phyloP scores from a whole-genome alignment of 2,888 invertebrate species.

The Agelastica alni region DNA sequence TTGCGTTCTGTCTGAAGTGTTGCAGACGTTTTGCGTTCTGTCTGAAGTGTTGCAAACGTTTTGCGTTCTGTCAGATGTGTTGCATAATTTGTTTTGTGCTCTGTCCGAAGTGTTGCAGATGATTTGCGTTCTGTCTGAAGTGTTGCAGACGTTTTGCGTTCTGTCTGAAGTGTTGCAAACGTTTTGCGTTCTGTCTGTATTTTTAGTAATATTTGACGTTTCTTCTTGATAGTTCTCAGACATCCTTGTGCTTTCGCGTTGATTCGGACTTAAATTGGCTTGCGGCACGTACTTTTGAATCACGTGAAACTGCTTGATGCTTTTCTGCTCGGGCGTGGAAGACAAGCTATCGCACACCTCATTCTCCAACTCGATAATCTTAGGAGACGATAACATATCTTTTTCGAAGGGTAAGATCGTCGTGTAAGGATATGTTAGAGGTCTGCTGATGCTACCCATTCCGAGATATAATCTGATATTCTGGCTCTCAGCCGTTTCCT shows the following conservation, averaged over 20 bases:
- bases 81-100: conserved; percentile 15
- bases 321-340: conserved; percentile 42
- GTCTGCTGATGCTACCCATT: conserved; percentile 62
- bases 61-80: background rate
- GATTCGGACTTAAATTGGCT: conserved; percentile 19
- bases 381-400: conserved; percentile 11
- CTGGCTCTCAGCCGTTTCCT: conserved; percentile 36
- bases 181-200: conserved; percentile 9
- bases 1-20: conserved; percentile 6
- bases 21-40: conserved; percentile 14
- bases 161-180: conserved; percentile 14
- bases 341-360: background rate
- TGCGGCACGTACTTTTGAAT: conserved; percentile 45
- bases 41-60: conserved; percentile 19
- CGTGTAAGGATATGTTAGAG: conserved; percentile 71
- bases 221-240: conserved; percentile 4
- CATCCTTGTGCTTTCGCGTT: conserved; percentile 19
- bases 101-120: conserved; percentile 17
- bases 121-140: conserved; percentile 9
- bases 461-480: conserved; percentile 48
- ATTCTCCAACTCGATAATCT: conserved; percentile 8
- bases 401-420: conserved; percentile 27
- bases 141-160: conserved; percentile 13
- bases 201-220: conserved; percentile 18
- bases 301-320: conserved; percentile 55